These are phyloP conservation scores for Himalopsyche anomala DNA, from an alignment of 2,888 invertebrate genomes.

Conservation along the genomic window DNA sequence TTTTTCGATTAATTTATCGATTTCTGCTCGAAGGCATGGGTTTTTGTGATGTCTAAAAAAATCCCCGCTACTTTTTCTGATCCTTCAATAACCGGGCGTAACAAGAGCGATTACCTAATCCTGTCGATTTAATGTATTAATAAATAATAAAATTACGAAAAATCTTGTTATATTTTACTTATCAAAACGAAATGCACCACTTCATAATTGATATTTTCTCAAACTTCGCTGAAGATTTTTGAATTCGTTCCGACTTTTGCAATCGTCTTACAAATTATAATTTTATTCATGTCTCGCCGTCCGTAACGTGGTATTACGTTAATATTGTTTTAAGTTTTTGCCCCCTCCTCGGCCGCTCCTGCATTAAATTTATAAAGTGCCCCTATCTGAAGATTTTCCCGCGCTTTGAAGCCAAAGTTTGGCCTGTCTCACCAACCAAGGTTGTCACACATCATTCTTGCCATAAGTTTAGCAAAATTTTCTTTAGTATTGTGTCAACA, in stretches of 20 bases:
- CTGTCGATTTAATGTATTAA: too few species aligned
- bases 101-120: too few species aligned
- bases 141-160: too few species aligned
- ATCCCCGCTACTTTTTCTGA: too few species aligned
- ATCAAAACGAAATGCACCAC: not conserved
- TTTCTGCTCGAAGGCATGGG: too few species aligned
- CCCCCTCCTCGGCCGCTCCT: not conserved
- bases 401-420: slow-evolving; percentile 4
- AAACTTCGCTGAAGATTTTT: not conserved
- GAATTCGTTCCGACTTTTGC: slow-evolving; percentile 6
- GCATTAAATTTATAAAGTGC: slow-evolving; percentile 22
- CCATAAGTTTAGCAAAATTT: not conserved
- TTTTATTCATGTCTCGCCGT: slow-evolving; percentile 3
- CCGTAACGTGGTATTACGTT: not conserved
- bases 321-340: slow-evolving; percentile 14
- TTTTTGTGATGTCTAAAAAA: too few species aligned
- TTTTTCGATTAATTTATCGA: too few species aligned
- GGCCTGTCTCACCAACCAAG: not conserved
- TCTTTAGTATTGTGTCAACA: too few species aligned
- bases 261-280: slow-evolving; percentile 26
- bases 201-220: not conserved
- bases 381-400: slow-evolving; percentile 7
- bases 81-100: too few species aligned
- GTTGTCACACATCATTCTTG: not conserved
- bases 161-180: too few species aligned